Percentiles rank a stretch among this genome's conserved stretches.
phyloP scores from a whole-genome alignment of 64 coral and sea anemone genomes.

The Platygyra sinensis region DNA sequence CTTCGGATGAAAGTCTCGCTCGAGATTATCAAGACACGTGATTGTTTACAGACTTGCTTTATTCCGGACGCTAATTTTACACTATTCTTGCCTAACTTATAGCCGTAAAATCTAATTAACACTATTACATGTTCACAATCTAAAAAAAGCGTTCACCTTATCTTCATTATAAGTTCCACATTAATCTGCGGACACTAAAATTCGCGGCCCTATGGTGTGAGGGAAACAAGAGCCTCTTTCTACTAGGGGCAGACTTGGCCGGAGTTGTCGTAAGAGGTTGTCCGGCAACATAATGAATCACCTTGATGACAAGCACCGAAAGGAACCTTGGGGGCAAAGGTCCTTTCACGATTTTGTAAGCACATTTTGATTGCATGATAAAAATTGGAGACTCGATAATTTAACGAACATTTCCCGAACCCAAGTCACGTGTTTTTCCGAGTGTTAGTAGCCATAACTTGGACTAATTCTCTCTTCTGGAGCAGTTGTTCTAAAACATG shows the following conservation, averaged over 20 bases:
- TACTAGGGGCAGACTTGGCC: neutral
- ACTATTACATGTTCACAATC: neutral
- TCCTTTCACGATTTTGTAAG: neutral
- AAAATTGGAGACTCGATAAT: neutral
- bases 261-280: neutral
- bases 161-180: neutral
- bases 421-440: neutral
- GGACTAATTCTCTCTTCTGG: no score
- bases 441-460: neutral
- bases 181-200: neutral
- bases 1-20: no score
- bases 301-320: neutral
- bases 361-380: neutral
- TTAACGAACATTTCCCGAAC: neutral
- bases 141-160: neutral
- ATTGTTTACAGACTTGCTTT: neutral
- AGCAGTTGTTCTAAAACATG: no score
- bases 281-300: neutral
- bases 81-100: neutral
- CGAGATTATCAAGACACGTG: no score
- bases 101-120: neutral
- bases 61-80: neutral
- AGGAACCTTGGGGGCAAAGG: neutral
- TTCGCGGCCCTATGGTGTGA: neutral
- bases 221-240: neutral